phyloP scores from a whole-genome alignment of 2,888 invertebrate species.

The Aspidiotus rigidus region DNA sequence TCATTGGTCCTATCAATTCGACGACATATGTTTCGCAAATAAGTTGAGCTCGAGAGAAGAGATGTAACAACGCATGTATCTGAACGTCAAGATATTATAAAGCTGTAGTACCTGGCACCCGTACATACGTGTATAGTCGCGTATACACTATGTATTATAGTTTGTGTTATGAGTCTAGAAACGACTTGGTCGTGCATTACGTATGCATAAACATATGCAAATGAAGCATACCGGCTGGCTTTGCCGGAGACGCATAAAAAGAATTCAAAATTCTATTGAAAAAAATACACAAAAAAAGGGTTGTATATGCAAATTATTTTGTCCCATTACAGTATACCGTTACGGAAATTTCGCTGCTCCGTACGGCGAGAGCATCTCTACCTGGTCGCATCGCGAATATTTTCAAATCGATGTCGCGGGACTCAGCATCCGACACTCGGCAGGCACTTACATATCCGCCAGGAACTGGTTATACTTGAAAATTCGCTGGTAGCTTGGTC shows the following conservation, averaged over 20 bases:
- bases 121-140: not conserved
- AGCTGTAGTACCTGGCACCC: constrained; percentile 30
- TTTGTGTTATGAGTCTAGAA: constrained; percentile 16
- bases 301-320: constrained; percentile 32
- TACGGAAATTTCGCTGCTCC: constrained; percentile 14
- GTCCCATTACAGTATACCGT: constrained; percentile 22
- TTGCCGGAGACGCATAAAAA: constrained; percentile 25
- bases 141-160: not conserved
- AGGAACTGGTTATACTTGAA: no score
- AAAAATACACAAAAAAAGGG: constrained; percentile 23
- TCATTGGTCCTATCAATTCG: not conserved
- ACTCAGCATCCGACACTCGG: not conserved
- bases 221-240: constrained; percentile 31
- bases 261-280: constrained; percentile 26
- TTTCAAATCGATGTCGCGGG: constrained; percentile 6
- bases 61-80: constrained; percentile 24
- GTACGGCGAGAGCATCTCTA: constrained; percentile 22
- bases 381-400: constrained; percentile 20
- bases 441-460: not conserved
- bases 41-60: not conserved
- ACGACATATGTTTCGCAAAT: constrained; percentile 2
- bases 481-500: no score
- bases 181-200: constrained; percentile 31
- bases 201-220: constrained; percentile 32
- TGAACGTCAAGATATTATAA: constrained; percentile 27